These are phyloP conservation scores for Sebastes aleutianus DNA, from an alignment of 2,797 vertebrate genomes.

Conservation along the genomic window DNA sequence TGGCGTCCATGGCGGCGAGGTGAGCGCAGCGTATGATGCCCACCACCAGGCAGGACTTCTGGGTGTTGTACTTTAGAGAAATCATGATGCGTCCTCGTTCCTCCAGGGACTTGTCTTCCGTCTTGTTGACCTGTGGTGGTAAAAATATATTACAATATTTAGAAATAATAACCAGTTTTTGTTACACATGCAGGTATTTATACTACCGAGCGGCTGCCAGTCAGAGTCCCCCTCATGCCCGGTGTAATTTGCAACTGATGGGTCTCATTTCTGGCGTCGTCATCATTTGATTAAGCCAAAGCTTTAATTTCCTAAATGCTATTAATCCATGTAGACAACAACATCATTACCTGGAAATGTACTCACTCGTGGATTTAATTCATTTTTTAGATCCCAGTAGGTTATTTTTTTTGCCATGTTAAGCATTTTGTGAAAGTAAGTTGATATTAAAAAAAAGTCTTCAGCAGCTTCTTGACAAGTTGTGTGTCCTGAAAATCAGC, in stretches of 20 bases:
- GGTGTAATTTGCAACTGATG: background rate
- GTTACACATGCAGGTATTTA: background rate
- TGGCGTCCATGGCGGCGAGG: slow-evolving; percentile 98
- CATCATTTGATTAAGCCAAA: background rate
- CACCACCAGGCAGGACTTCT: slow-evolving; percentile 94
- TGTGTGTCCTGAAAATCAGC: slow-evolving; percentile 46
- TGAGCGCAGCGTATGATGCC: slow-evolving; percentile 97
- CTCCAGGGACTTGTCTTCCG: slow-evolving; percentile 96
- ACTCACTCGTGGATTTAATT: background rate
- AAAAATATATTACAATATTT: background rate
- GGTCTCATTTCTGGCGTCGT: background rate
- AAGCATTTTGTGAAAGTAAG: background rate
- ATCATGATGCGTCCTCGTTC: slow-evolving; percentile 97
- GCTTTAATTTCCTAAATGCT: background rate
- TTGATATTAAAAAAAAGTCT: background rate
- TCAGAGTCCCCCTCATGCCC: background rate
- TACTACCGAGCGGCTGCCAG: background rate
- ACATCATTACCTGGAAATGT: background rate
- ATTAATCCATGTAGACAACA: background rate
- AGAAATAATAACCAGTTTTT: background rate
- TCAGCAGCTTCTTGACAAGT: slow-evolving; percentile 11
- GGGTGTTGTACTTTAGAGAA: slow-evolving; percentile 97
- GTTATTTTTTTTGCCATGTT: background rate
- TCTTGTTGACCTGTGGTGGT: slow-evolving; percentile 92
- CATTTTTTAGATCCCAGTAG: background rate